Base-by-base conservation (phyloP, 2,113 vertebrate species). In the Cheilinus undulatus region DNA sequence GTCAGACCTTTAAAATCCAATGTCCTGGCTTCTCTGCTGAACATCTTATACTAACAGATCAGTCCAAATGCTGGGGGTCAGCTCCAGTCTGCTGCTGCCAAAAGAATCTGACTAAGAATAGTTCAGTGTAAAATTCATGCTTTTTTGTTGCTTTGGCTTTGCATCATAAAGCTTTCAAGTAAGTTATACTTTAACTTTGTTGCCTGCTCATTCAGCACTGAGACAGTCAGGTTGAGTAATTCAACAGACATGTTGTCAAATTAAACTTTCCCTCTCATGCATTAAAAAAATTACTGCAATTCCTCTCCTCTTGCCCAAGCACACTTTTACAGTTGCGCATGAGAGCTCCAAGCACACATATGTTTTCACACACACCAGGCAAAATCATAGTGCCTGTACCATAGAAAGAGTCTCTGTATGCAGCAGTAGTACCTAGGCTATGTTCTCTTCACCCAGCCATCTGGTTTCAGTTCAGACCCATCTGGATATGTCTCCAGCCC, bases 381-480 rank as follows among this genome's bases (percentile, higher is more conserved):
- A 58, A 60, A 70, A 56, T 13, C 50, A 30, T 46, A 26, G 54
- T 67, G 68, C 14, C 58, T 72, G 58, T 64, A 45, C 66, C 59
- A 70, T 50, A 49, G 71, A 69, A 72, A 70, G 65, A 68, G 51
- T 50, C 15, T 78, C 61, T 80, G 77, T 65, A 65, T 87, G 85
- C 79, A 77, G 72, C 62, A 57, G 68, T 82, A 53, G 81, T 76
- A 86, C 84, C 86, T 80, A 83, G 80, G 75, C 82, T 69, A 58
- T 61, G 74, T 73, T 87, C 76, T 84, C 78, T 89, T 76, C 78
- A 73, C 68, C 64, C 60, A 67, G 78, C 90, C 93, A 95, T 94
- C 93, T 94, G 94, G 88, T 95, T 94, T 89, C 79, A 93, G 90
- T 94, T 94, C 88, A 83, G 87, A 82, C 86, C 93, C 93, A 95